Percentiles rank a stretch among this genome's conserved stretches.
These are phyloP conservation scores for Dipodomys stephensi DNA, from an alignment of 2,113 vertebrate genomes.

Conservation along the genomic window DNA sequence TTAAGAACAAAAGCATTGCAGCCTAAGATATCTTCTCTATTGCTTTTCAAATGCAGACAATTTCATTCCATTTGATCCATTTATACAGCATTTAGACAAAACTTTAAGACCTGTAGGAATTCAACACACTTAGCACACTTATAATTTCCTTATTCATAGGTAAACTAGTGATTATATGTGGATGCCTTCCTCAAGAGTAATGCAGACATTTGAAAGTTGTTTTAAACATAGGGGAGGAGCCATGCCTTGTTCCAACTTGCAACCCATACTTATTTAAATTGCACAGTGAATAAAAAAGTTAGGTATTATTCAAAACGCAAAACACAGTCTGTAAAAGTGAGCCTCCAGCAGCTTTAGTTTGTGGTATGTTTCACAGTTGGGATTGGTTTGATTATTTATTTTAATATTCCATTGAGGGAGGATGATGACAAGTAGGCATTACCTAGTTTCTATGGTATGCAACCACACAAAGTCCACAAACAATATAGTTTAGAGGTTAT, in stretches of 20 bases:
- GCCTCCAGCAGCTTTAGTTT: conserved; percentile 79
- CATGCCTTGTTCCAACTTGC: conserved; percentile 76
- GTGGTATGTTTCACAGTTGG: conserved; percentile 71
- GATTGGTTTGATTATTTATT: conserved; percentile 85
- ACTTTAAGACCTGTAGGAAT: conserved; percentile 58
- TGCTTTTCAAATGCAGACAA: conserved; percentile 40
- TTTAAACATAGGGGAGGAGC: conserved; percentile 70
- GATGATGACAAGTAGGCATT: conserved; percentile 85
- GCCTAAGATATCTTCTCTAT: conserved; percentile 10
- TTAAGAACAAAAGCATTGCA: conserved; percentile 55
- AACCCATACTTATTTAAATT: conserved; percentile 73
- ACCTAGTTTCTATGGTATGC: conserved; percentile 78
- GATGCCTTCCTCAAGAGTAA: conserved; percentile 70
- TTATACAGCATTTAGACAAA: conserved; percentile 68
- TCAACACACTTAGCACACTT: conserved; percentile 41
- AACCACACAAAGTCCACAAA: conserved; percentile 77
- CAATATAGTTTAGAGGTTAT: conserved; percentile 37
- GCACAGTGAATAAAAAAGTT: conserved; percentile 53
- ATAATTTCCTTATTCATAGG: conserved; percentile 67
- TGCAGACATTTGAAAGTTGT: conserved; percentile 49
- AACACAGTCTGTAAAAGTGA: conserved; percentile 72
- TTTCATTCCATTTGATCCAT: conserved; percentile 54
- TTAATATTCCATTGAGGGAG: conserved; percentile 83
- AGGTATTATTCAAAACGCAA: conserved; percentile 67
- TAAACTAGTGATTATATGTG: conserved; percentile 64